phyloP scores from a whole-genome alignment of 2,888 invertebrate genomes.

The Heliconius ismenius region DNA sequence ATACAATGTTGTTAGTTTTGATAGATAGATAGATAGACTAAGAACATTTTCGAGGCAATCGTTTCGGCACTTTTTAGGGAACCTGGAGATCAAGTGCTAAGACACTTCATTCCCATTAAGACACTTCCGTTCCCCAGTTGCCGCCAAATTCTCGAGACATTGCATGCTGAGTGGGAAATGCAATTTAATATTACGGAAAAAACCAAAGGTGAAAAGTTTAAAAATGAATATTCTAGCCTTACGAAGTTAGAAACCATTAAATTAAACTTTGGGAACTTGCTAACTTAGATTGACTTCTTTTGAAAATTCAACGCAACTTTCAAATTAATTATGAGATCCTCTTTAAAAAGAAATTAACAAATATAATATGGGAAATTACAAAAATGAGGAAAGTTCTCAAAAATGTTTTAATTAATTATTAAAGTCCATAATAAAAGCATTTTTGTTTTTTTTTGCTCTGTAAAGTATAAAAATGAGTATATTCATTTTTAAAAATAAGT shows the following conservation, averaged over 20 bases:
- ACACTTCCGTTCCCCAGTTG: too few relatives aligned
- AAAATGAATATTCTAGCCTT: slow-evolving; percentile 10
- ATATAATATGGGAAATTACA: not conserved
- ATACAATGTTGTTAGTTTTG: slow-evolving; percentile 26
- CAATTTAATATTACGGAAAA: not conserved
- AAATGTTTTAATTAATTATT: not conserved
- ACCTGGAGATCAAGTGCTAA: too few relatives aligned
- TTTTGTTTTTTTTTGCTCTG: too few relatives aligned
- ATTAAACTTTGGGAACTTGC: slow-evolving; percentile 15
- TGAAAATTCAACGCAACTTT: slow-evolving; percentile 17
- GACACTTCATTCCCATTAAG: too few relatives aligned
- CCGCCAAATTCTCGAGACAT: too few relatives aligned
- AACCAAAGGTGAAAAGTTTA: not conserved
- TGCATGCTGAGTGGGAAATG: too few relatives aligned
- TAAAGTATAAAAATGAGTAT: too few relatives aligned
- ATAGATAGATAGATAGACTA: not conserved
- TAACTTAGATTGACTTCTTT: slow-evolving; percentile 25
- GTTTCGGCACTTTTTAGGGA: too few relatives aligned
- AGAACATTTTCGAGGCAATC: not conserved
- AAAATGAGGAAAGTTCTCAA: not conserved
- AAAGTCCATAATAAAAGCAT: not conserved
- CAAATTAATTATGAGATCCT: slow-evolving; percentile 22
- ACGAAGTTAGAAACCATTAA: slow-evolving; percentile 6
- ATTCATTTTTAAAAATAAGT: too few relatives aligned
- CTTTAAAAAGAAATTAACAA: slow-evolving; percentile 19